Conservation (phyloP, 2,113 vertebrate species). For the Strigops habroptila region DNA sequence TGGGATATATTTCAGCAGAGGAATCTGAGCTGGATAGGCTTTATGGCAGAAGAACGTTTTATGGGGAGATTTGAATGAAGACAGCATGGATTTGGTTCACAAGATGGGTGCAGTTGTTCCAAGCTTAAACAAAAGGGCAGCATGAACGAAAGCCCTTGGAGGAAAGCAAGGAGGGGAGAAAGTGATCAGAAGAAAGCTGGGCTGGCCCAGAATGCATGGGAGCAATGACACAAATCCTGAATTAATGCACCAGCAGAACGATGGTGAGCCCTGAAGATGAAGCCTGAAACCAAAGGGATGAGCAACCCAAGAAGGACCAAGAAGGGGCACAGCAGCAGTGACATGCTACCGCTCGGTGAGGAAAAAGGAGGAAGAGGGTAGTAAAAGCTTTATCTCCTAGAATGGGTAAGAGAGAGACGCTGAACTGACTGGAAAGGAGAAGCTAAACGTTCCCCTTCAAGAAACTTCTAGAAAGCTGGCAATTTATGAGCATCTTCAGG, state of each 20-base stretch:
- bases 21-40: not conserved
- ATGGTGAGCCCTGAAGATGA: not conserved
- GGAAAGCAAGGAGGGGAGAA: not conserved
- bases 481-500: not conserved
- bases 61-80: not conserved
- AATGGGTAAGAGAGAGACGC: not conserved
- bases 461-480: not conserved
- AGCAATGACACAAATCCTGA: not conserved
- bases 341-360: not conserved
- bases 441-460: not conserved
- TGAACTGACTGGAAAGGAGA: not conserved
- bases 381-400: not conserved
- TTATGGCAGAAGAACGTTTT: not conserved
- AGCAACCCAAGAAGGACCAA: not conserved
- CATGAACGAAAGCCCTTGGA: not conserved
- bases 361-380: not conserved
- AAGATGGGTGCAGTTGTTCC: not conserved
- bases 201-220: not conserved
- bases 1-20: not conserved
- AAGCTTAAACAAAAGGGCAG: not conserved
- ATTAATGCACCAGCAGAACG: not conserved
- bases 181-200: not conserved
- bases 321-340: not conserved
- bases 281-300: not conserved
- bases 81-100: not conserved